Conservation (phyloP, 1,140 invertebrate genomes). For the Nomia melanderi region DNA sequence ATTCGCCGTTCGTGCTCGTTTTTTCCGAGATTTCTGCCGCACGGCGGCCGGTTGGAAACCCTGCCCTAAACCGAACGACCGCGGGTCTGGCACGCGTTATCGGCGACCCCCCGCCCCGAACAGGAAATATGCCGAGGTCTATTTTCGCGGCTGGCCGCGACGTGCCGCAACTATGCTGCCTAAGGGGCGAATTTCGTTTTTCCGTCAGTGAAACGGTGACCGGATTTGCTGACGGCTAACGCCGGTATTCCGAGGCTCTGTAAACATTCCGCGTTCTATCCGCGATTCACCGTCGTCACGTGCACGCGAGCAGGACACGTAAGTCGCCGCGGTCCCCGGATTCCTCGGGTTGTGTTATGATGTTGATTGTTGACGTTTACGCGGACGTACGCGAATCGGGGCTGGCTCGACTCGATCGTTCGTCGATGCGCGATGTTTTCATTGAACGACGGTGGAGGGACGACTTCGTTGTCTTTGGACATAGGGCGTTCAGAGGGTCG, state of each 20-base stretch:
- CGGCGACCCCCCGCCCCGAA: background rate
- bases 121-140: constrained; percentile 35
- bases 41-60: background rate
- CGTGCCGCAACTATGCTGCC: constrained; percentile 18
- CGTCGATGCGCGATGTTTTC: too few species aligned
- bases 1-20: too few species aligned
- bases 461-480: too few species aligned
- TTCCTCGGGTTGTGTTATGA: too few species aligned
- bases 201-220: constrained; percentile 23
- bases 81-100: constrained; percentile 31
- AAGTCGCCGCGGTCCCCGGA: background rate
- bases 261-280: constrained; percentile 6
- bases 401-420: too few species aligned
- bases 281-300: background rate
- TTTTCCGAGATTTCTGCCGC: too few species aligned
- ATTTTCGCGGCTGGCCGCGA: constrained; percentile 20
- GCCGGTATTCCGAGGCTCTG: constrained; percentile 13
- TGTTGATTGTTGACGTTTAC: background rate
- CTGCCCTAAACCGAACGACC: constrained; percentile 6
- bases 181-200: constrained; percentile 32
- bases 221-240: constrained; percentile 20
- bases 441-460: too few species aligned
- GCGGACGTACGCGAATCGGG: too few species aligned
- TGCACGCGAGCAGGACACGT: background rate
- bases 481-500: too few species aligned